Conservation (phyloP, 2,888 invertebrate genomes). For the Macaria notata region DNA sequence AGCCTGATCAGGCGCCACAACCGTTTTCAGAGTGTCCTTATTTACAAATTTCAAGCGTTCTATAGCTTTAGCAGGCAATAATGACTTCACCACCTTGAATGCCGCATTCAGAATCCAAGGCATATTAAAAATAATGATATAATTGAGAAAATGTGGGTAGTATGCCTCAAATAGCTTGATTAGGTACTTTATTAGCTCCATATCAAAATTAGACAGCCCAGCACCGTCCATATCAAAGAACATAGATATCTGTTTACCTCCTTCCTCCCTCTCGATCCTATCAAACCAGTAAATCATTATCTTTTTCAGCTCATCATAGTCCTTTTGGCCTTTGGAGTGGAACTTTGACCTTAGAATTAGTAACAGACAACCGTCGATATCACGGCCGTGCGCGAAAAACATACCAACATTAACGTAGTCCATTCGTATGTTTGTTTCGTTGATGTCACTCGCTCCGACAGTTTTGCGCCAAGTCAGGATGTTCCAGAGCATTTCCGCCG, state of each 20-base stretch:
- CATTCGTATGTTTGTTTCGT: slow-evolving; percentile 85
- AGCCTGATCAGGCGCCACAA: slow-evolving; percentile 89
- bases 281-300: slow-evolving; percentile 94
- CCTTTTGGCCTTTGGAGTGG: slow-evolving; percentile 89
- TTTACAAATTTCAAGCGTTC: slow-evolving; percentile 93
- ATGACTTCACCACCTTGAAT: slow-evolving; percentile 93
- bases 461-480: slow-evolving; percentile 92
- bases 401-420: slow-evolving; percentile 90
- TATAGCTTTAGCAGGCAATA: slow-evolving; percentile 94
- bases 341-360: slow-evolving; percentile 91
- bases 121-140: slow-evolving; percentile 95
- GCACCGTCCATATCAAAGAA: slow-evolving; percentile 96
- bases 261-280: slow-evolving; percentile 87
- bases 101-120: slow-evolving; percentile 96
- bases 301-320: slow-evolving; percentile 89
- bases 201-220: slow-evolving; percentile 93
- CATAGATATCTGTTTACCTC: slow-evolving; percentile 89
- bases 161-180: slow-evolving; percentile 93
- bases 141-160: slow-evolving; percentile 93
- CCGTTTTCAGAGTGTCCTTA: slow-evolving; percentile 88
- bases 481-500: slow-evolving; percentile 90
- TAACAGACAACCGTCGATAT: slow-evolving; percentile 89
- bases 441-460: slow-evolving; percentile 88
- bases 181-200: slow-evolving; percentile 94
- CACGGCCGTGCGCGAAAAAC: slow-evolving; percentile 89